Base-by-base conservation (phyloP, 2,113 vertebrate species). In the Microcebus griseorufus region DNA sequence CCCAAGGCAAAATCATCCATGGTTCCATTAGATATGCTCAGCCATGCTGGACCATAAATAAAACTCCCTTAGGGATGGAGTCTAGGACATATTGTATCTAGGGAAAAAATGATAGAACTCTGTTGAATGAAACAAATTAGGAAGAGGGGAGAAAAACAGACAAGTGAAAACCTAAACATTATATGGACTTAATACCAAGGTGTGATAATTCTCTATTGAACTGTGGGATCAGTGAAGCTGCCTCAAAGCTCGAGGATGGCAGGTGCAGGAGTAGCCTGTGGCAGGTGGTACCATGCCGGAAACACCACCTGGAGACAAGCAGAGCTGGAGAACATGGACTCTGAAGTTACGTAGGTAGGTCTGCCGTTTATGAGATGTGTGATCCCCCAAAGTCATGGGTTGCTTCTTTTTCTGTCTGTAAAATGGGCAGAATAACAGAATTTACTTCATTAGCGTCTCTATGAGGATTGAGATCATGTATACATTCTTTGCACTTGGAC, bases 21-120 rank as follows among this genome's bases (percentile, higher is more conserved):
- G 58, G 14, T 29, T 88, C 94, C 69, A 67, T 97, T 94, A 85
- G 73, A 16, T 69, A 39, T n/a, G 51, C 53, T 87, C 60, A 84
- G 22, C 53, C 39, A 80, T 14, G 14, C 32, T 53, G 60, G 11
- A 67, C 78, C 86, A 13, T 89, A 93, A 76, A 67, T 81, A 85
- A 73, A 65, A 62, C 9, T 84, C 34, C n/a, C 34, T 42, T 70
- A 62, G 18, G 16, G 39, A 79, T 34, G 84, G 22, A 55, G 17
- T 51, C 20, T 90, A 51, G 42, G 58, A 51, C 69, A 23, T 58
- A n/a, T 55, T 37, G 22, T 39, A 42, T 32, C 22, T 17, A n/a
- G 37, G 62, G 62, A 67, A 65, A 27, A 65, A 25, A 45, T 18
- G 9, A 51, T 39, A 22, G 18, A 79, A 69, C 25, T 79, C 22